Base-by-base conservation (phyloP, 2,888 invertebrate genomes). In the Lasioglossum lativentre region DNA sequence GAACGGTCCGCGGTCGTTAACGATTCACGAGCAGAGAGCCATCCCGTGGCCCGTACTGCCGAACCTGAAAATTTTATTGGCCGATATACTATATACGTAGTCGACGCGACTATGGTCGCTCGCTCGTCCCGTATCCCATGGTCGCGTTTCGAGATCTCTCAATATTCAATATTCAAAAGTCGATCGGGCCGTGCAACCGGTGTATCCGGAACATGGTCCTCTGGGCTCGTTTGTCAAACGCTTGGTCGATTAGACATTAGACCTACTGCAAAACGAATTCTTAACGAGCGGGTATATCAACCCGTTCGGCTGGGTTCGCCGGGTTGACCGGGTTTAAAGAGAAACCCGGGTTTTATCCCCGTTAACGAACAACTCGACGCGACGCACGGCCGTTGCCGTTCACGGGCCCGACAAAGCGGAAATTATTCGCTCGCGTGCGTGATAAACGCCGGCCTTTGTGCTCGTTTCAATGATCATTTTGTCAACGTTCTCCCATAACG, bases 61-160 rank as follows among this genome's bases (percentile, higher is more conserved):
- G 73, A 56, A 19, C n/a, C 42, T 88, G 87, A 88, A 88, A 86
- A 80, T 88, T 88, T 84, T 80, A 88, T 88, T 82, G 78, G 71
- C 73, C 88, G n/a, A 76, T 47, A 47, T 38, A n/a, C n/a, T n/a
- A 38, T 38, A 4, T 23, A 8, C 47, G 6, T 47, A 8, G 19
- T 2, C 19, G 23, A 23, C 23, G 23, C 23, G 52, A n/a, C 52
- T 52, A 82, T 86, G 75, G 78, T 80, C 77, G 63, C 10, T 80
- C 77, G 63, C 10, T 40, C 45, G 45, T 30, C 71, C 56, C 68
- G 30, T 23, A 2, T 63, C 52, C 52, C 47, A 66, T 10, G 23
- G 66, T 19, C 59, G 40, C 76, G 78, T 52, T 86, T 30, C 79
- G 78, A 75, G 81, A 74, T 72, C 79, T 42, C 72, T 80, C 82